phyloP scores from a whole-genome alignment of 2,888 invertebrate species.

The Galerucella nymphaeae region DNA sequence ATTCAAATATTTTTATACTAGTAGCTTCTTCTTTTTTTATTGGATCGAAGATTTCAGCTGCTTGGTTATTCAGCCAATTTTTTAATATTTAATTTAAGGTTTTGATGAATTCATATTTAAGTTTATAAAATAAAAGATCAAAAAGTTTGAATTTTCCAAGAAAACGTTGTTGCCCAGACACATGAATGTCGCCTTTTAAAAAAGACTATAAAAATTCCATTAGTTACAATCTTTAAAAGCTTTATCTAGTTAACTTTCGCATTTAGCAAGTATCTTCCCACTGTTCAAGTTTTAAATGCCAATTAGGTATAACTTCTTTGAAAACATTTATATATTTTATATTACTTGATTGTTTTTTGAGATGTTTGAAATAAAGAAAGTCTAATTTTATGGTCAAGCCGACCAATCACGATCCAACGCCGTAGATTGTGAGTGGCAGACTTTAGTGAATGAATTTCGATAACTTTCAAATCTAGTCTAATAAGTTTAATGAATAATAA shows the following conservation, averaged over 20 bases:
- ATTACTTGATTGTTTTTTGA: not conserved
- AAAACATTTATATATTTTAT: not conserved
- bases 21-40: too few species aligned
- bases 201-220: slow-evolving; percentile 6
- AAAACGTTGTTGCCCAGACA: not conserved
- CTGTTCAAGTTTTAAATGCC: slow-evolving; percentile 1
- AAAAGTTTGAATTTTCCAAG: not conserved
- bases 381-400: not conserved
- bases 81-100: too few species aligned
- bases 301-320: not conserved
- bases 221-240: slow-evolving; percentile 16
- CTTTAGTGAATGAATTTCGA: not conserved
- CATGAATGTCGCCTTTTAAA: not conserved
- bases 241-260: slow-evolving; percentile 5
- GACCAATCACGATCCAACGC: too few species aligned
- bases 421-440: too few species aligned
- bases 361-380: not conserved
- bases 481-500: too few species aligned
- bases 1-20: too few species aligned
- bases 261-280: not conserved
- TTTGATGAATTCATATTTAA: too few species aligned
- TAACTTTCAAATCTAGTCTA: too few species aligned
- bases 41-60: too few species aligned
- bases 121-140: not conserved
- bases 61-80: too few species aligned